Evolutionary conservation across 30 jellyfish, hydroid and myxozoan species (phyloP).

Genomic region (Aurelia sp.): DNA sequence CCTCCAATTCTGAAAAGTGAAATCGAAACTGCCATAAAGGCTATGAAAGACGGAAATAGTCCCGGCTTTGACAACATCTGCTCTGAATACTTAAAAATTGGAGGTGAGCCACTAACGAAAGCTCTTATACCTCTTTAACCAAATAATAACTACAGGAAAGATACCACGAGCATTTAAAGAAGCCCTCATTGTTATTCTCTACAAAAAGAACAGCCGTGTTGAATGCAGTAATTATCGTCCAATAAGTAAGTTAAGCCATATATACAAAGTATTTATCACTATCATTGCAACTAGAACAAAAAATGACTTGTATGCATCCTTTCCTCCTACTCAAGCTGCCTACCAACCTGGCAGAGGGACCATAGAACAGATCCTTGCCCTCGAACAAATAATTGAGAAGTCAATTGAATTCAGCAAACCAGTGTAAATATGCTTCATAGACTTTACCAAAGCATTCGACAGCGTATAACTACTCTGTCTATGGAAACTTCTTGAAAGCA

Average conservation of each 20-base stretch:
- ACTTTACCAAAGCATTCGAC: no score
- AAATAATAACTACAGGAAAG: slow-evolving; percentile 10
- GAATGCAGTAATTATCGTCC: not conserved
- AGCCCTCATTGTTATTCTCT: slow-evolving; percentile 6
- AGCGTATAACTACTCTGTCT: no score
- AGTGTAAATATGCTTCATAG: not conserved
- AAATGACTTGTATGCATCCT: not conserved
- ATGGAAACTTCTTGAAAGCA: no score
- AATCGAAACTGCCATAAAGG: no score
- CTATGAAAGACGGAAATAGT: no score
- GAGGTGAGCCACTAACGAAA: slow-evolving; percentile 36
- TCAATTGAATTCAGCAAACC: not conserved
- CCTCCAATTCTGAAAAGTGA: no score
- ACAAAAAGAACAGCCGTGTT: slow-evolving; percentile 12
- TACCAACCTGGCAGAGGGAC: slow-evolving; percentile 15
- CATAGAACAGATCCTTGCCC: not conserved
- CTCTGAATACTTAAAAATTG: slow-evolving; percentile 16
- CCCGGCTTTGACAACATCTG: not conserved
- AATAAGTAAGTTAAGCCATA: not conserved
- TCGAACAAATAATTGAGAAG: not conserved
- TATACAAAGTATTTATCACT: not conserved
- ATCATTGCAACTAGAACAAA: not conserved
- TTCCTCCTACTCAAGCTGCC: slow-evolving; percentile 2
- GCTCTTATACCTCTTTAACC: slow-evolving; percentile 25
- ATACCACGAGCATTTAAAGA: slow-evolving; percentile 11